Evolutionary conservation across 2,888 invertebrate species (phyloP).

Genomic region (Dicyrtomina minuta): DNA sequence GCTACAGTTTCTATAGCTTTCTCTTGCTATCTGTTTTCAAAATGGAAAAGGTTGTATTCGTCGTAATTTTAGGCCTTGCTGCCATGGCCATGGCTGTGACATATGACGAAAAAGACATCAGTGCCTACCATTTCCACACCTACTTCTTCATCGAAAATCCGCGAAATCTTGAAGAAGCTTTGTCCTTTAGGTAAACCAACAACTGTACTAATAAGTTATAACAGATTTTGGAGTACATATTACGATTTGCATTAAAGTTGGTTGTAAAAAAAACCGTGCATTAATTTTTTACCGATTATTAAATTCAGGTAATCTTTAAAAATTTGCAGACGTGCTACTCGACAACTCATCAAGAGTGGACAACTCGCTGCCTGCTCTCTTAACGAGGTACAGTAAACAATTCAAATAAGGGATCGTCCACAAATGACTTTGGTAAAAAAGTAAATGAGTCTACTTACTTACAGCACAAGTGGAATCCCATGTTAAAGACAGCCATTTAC

Average conservation of each 20-base stretch:
- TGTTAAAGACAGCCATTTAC: no score
- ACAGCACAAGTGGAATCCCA: no score
- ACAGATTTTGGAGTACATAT: no score
- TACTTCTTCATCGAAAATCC: conserved; percentile 19
- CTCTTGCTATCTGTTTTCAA: no score
- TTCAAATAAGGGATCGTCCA: no score
- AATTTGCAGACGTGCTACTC: not conserved
- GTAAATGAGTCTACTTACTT: no score
- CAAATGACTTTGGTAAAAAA: no score
- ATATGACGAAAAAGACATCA: conserved; percentile 8
- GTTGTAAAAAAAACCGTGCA: no score
- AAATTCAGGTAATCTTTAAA: not conserved
- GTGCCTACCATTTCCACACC: conserved; percentile 28
- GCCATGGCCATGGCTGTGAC: not conserved
- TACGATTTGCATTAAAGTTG: no score
- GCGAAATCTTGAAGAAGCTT: not conserved
- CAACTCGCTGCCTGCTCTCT: conserved; percentile 1
- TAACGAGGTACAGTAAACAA: no score
- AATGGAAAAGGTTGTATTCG: not conserved
- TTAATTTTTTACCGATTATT: not conserved
- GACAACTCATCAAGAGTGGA: not conserved
- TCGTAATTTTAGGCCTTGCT: not conserved
- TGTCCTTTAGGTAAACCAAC: conserved; percentile 4
- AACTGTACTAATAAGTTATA: no score
- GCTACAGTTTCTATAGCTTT: no score